Evolutionary conservation across 2,113 vertebrate genomes (phyloP).

Genomic region (Cariama cristata): DNA sequence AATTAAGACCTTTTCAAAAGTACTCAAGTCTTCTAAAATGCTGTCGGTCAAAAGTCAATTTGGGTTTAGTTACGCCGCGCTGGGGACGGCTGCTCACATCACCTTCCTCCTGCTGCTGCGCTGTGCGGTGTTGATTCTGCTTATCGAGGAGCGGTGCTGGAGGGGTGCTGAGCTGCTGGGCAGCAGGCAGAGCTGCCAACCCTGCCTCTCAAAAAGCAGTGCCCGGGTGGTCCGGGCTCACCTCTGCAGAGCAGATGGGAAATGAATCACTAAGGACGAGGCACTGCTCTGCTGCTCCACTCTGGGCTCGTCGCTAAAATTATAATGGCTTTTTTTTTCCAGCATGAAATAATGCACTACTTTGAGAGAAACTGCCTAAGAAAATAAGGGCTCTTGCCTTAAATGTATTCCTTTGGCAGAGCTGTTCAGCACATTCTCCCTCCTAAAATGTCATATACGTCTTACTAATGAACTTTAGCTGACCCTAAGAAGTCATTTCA

Average conservation of each 20-base stretch:
- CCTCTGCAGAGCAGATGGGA: background rate
- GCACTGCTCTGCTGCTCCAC: background rate
- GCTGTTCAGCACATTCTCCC: background rate
- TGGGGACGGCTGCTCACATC: background rate
- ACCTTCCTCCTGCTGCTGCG: background rate
- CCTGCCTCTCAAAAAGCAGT: background rate
- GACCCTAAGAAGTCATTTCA: background rate
- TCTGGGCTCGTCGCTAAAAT: background rate
- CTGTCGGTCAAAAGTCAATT: background rate
- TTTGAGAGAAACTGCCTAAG: background rate
- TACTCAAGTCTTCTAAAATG: background rate
- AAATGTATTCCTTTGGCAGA: background rate
- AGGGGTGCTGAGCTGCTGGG: background rate
- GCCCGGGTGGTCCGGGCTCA: background rate
- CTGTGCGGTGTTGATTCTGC: background rate
- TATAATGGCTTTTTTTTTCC: background rate
- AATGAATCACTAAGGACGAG: background rate
- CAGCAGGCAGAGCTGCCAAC: background rate
- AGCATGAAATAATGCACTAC: background rate
- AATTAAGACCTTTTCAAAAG: background rate
- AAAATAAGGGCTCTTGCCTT: background rate
- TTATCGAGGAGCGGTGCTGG: background rate
- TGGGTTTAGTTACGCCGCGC: background rate
- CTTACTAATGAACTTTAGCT: background rate
- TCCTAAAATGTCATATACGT: background rate